Conservation (phyloP, 2,888 invertebrate genomes). For the Bombylius major region DNA sequence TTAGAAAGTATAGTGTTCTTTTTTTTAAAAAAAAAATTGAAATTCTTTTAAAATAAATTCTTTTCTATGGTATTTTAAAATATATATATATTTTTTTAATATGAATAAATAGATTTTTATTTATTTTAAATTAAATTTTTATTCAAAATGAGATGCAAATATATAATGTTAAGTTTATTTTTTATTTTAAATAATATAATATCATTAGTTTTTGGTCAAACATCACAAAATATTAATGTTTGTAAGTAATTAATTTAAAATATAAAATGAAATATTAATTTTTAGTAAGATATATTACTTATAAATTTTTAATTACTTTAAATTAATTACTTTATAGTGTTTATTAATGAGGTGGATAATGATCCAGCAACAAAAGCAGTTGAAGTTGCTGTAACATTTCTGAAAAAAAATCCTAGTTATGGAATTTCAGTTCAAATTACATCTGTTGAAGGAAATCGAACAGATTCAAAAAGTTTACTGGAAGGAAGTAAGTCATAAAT, state of each 20-base stretch:
- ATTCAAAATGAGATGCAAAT: too few species aligned
- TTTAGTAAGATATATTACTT: not conserved
- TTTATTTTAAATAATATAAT: not conserved
- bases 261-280: not conserved
- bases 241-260: constrained; percentile 42
- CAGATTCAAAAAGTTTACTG: constrained; percentile 56
- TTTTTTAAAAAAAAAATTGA: too few species aligned
- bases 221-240: constrained; percentile 59
- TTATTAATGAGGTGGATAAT: constrained; percentile 63
- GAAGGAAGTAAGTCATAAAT: constrained; percentile 49
- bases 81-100: too few species aligned
- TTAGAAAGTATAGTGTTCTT: too few species aligned
- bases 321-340: constrained; percentile 39
- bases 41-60: too few species aligned
- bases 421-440: constrained; percentile 44
- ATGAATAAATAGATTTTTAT: too few species aligned
- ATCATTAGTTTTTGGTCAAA: constrained; percentile 36
- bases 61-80: too few species aligned
- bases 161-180: too few species aligned
- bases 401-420: constrained; percentile 54
- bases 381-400: constrained; percentile 56
- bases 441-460: constrained; percentile 54
- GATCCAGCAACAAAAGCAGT: constrained; percentile 56
- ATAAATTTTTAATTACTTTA: not conserved
- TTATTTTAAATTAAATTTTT: too few species aligned